Evolutionary conservation across 2,888 invertebrate genomes (phyloP), one percentile per base, ranked within the genome.

Genomic region (Phasia obesa): DNA sequence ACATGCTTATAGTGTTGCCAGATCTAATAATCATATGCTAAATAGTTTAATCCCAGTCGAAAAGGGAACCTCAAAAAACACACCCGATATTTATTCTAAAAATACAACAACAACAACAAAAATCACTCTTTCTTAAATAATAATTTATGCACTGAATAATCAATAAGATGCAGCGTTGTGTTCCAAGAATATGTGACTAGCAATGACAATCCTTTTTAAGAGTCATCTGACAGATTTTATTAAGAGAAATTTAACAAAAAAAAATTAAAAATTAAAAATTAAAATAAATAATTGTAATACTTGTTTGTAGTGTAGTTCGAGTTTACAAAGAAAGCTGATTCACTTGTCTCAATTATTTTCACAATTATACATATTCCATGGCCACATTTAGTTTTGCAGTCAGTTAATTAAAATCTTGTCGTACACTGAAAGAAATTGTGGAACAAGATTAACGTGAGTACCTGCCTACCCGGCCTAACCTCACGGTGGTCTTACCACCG

Each of bases 311-410:
- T 42, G 15, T 55, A 0, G n/a, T n/a, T 15, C 42, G n/a, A 17
- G 15, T 11, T 11, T 53, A 31, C 31, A 42, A 60, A 27, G 38
- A 53, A 47, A 65, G 57, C 57, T 71, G 71, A 71, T 65, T 73
- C 73, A 79, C 44, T 73, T 79, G 79, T 44, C 59, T 79, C 59
- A 65, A 79, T 79, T 79, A 73, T 65, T 74, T 64, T 44, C 31
- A 47, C 65, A 65, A 65, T 64, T 74, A 31, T 51, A n/a, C 2
- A n/a, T 42, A 4, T 13, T 15, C 13, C 38, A 7, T 38, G 38
- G 1, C n/a, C 13, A 35, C 2, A 35, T 35, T 35, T 35, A 35
- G 3, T 2, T 1, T 4, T 4, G 9, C 5, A 31, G 5, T 31
- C 5, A 31, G 5, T 31, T 3, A 60, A 60, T 60, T 60, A 13